Conservation (phyloP, 2,797 vertebrate genomes). For the Echeneis naucrates region DNA sequence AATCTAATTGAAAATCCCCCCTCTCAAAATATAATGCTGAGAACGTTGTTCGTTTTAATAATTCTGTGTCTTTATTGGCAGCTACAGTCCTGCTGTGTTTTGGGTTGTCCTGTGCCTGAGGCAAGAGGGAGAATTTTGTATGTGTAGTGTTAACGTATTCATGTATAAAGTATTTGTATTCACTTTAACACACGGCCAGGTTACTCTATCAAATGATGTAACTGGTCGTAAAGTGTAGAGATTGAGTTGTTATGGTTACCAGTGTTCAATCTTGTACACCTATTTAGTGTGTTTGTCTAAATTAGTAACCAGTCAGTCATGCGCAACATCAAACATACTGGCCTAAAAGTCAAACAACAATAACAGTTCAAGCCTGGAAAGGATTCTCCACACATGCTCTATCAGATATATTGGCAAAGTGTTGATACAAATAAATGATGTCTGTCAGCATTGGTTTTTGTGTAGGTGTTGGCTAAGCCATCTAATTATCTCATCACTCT, state of each 20-base stretch:
- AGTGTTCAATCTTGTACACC: neutral
- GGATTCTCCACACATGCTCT: neutral
- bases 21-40: neutral
- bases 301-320: neutral
- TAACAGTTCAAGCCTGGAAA: neutral
- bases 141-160: neutral
- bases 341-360: too few species aligned
- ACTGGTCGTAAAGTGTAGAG: neutral
- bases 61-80: neutral
- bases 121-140: neutral
- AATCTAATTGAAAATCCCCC: neutral
- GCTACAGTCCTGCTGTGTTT: neutral
- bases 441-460: conserved; percentile 42
- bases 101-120: too few species aligned
- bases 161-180: neutral
- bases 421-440: conserved; percentile 53
- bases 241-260: neutral
- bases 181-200: neutral
- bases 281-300: neutral
- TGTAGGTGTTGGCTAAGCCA: conserved; percentile 59
- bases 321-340: neutral
- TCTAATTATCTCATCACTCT: conserved; percentile 35
- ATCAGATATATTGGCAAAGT: conserved; percentile 12
- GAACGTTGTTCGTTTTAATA: too few species aligned
- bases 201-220: neutral